Base-by-base conservation (phyloP, 2,113 vertebrate species). In the Ailurus styani region DNA sequence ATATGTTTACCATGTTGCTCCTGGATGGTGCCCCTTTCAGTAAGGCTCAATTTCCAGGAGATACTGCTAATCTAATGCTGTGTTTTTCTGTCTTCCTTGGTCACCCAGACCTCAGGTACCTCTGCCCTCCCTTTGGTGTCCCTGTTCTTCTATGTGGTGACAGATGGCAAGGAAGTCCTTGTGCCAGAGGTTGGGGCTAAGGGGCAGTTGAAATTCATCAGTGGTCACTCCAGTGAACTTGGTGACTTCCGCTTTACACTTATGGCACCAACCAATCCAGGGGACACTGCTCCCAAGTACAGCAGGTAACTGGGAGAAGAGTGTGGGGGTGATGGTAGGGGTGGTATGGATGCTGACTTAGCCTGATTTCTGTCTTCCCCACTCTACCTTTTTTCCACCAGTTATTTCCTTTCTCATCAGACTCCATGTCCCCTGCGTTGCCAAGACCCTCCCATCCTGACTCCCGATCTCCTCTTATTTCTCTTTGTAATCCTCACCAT, bases 141-240 rank as follows among this genome's bases (percentile, higher is more conserved):
- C 12, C 98, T 99, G 75, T 99, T 99, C 98, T 99, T 99, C 98
- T 99, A 99, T 7, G 97, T 99, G n/a, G 99, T 99, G 31, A 99
- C 99, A 2, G 99, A 99, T 3, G 98, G 98, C 34, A 99, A 99
- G 90, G 99, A 99, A 42, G 97, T 96, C 0, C 98, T 99, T 81
- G 96, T 98, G 84, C 99, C 99, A 42, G 98, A 98, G 31, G 60
- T 62, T 57, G 97, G 82, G 77, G 42, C 97, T 55, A 97, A 97
- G 55, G 97, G 97, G 37, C 99, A 99, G 10, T 98, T 99, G 91
- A 97, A 98, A n/a, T 77, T 98, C 98, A 0, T 99, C 98, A 0
- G 98, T 99, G 97, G 99, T 98, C 0, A 99, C 0, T 99, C 99
- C 0, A 99, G 99, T 91, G 99, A 99, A 95, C 99, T 99, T 5